Conservation (phyloP, 2,888 invertebrate species). For the Selenia dentaria region DNA sequence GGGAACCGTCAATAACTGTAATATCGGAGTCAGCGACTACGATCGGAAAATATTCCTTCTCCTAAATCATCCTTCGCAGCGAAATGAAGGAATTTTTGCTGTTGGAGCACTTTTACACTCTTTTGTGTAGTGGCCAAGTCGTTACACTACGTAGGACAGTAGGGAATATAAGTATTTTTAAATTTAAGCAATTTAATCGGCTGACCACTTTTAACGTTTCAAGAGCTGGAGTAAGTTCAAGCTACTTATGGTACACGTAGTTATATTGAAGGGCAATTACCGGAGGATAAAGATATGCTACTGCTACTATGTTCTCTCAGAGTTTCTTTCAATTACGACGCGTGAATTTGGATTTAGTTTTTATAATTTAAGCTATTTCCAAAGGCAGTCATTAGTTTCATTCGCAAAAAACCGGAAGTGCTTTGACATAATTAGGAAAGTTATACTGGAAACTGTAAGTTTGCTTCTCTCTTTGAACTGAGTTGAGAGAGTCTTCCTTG, state of each 20-base stretch:
- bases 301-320: slow-evolving; percentile 28
- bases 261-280: too few species aligned
- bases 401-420: slow-evolving; percentile 3
- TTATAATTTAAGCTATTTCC: slow-evolving; percentile 7
- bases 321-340: slow-evolving; percentile 61
- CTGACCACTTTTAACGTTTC: too few species aligned
- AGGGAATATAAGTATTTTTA: too few species aligned
- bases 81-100: slow-evolving; percentile 48
- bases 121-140: slow-evolving; percentile 22
- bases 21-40: slow-evolving; percentile 39
- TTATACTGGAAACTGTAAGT: slow-evolving; percentile 3
- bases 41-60: slow-evolving; percentile 54
- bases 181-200: too few species aligned
- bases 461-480: slow-evolving; percentile 11
- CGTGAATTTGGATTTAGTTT: slow-evolving; percentile 55
- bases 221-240: too few species aligned
- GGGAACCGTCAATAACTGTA: slow-evolving; percentile 42
- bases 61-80: slow-evolving; percentile 57
- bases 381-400: slow-evolving; percentile 13
- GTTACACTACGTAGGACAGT: slow-evolving; percentile 18
- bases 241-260: too few species aligned
- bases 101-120: slow-evolving; percentile 37
- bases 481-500: slow-evolving; percentile 1
- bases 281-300: too few species aligned
- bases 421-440: slow-evolving; percentile 14